Base-by-base conservation (phyloP, 2,113 vertebrate genomes). In the Thunnus maccoyii region DNA sequence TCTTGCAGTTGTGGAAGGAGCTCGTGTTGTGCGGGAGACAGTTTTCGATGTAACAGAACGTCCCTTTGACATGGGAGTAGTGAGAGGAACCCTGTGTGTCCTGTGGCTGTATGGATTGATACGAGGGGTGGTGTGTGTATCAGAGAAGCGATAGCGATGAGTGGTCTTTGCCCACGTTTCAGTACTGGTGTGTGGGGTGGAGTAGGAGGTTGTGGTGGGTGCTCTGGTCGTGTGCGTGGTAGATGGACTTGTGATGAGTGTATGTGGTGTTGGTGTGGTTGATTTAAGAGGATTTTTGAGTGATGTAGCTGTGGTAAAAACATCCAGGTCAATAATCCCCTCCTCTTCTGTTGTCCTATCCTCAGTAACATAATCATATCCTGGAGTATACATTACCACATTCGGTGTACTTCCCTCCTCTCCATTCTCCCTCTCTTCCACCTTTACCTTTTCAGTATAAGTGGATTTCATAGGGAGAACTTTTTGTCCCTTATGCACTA, bases 351-450 rank as follows among this genome's bases (percentile, higher is more conserved):
- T 61, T 2, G 77, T 69, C 55, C 69, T 76, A 1, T 95, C 89
- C 41, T 93, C 92, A 27, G 87, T 86, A 54, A 94, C 82, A 60
- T 95, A 93, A 85, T 95, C 93, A 63, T 94, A 93, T 52, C 92
- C 91, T 11, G 87, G 91, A 16, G 90, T 92, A 58, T 91, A 87
- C 68, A 67, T 65, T 47, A 47, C 36, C 48, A 78, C 63, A 56
- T 92, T 84, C 10, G 90, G 57, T 1, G 93, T 93, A 20, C 95
- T 95, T 36, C 94, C 94, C 30, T 94, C 93, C 72, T 94, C 92
- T 55, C 76, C 86, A 50, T 87, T 81, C 17, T 83, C 81, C 18
- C 2, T 13, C 27, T 86, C 47, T 2, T 84, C 72, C 3, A 63
- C 68, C 14, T 65, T 68, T 27, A 48, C 66, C 16, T 66, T 61